phyloP scores from a whole-genome alignment of 2,797 vertebrate species.

The Momotus momota region DNA sequence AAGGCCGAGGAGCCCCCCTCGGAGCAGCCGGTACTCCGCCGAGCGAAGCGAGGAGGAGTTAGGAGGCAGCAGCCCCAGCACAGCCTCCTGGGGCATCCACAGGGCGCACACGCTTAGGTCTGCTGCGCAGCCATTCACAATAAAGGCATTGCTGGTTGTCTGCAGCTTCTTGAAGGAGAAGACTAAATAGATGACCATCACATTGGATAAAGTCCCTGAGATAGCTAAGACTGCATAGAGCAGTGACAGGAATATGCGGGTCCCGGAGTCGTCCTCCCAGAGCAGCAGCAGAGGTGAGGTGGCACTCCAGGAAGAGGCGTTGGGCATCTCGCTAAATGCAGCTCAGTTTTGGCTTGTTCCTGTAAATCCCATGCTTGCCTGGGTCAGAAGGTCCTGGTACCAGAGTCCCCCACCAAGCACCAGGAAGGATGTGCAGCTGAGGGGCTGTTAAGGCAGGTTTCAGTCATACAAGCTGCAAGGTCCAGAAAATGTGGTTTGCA shows the following conservation, averaged over 20 bases:
- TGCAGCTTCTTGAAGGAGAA: conserved; percentile 88
- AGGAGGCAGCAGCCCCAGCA: conserved; percentile 80
- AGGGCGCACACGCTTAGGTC: conserved; percentile 88
- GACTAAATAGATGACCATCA: conserved; percentile 87
- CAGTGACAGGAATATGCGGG: conserved; percentile 81
- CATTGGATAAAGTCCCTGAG: conserved; percentile 85
- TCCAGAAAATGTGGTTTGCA: background rate
- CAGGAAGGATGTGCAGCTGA: background rate
- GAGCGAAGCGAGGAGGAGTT: conserved; percentile 65
- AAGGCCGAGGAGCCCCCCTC: conserved; percentile 82
- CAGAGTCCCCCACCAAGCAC: background rate
- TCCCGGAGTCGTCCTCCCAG: conserved; percentile 79
- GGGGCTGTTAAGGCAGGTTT: background rate
- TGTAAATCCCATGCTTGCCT: conserved; percentile 57
- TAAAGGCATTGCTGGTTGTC: conserved; percentile 89
- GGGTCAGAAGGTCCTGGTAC: conserved; percentile 13
- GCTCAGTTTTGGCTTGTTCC: conserved; percentile 54
- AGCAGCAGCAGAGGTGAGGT: conserved; percentile 79
- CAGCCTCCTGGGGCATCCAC: conserved; percentile 90
- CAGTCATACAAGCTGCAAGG: background rate
- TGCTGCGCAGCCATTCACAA: conserved; percentile 87
- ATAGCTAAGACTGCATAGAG: conserved; percentile 84
- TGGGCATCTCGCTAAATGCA: conserved; percentile 78
- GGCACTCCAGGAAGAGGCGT: conserved; percentile 77
- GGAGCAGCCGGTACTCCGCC: conserved; percentile 74